Evolutionary conservation across 2,888 invertebrate genomes (phyloP).

Genomic region (Scaeva pyrastri): DNA sequence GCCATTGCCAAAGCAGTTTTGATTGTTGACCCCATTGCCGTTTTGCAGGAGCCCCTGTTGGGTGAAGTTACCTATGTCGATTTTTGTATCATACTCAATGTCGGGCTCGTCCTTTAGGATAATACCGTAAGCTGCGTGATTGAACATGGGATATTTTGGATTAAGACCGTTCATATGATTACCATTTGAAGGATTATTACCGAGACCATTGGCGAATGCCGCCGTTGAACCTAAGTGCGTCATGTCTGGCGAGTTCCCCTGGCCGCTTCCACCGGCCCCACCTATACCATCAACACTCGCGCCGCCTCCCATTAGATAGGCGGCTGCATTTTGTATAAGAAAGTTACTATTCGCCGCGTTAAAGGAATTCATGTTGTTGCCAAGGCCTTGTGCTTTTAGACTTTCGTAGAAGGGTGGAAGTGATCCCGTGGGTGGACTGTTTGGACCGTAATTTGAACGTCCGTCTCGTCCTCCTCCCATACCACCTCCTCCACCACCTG

Average conservation of each 20-base stretch:
- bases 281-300: slow-evolving; percentile 77
- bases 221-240: slow-evolving; percentile 74
- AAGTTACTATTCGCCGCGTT: slow-evolving; percentile 88
- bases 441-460: slow-evolving; percentile 93
- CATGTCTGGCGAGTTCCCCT: slow-evolving; percentile 71
- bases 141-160: slow-evolving; percentile 86
- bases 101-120: slow-evolving; percentile 92
- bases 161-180: slow-evolving; percentile 82
- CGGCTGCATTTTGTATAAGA: slow-evolving; percentile 86
- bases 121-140: slow-evolving; percentile 91
- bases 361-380: slow-evolving; percentile 88
- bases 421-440: slow-evolving; percentile 94
- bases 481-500: slow-evolving; percentile 89
- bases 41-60: slow-evolving; percentile 79
- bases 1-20: slow-evolving; percentile 85
- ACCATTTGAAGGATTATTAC: slow-evolving; percentile 77
- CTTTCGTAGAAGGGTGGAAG: slow-evolving; percentile 96
- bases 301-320: slow-evolving; percentile 87
- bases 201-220: slow-evolving; percentile 80
- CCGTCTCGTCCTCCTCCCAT: slow-evolving; percentile 92
- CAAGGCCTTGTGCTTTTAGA: slow-evolving; percentile 91
- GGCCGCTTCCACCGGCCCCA: slow-evolving; percentile 72
- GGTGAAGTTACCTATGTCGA: slow-evolving; percentile 85
- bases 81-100: slow-evolving; percentile 90
- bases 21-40: slow-evolving; percentile 84